Conservation (phyloP, 2,797 vertebrate genomes). For the Propithecus perrieri region DNA sequence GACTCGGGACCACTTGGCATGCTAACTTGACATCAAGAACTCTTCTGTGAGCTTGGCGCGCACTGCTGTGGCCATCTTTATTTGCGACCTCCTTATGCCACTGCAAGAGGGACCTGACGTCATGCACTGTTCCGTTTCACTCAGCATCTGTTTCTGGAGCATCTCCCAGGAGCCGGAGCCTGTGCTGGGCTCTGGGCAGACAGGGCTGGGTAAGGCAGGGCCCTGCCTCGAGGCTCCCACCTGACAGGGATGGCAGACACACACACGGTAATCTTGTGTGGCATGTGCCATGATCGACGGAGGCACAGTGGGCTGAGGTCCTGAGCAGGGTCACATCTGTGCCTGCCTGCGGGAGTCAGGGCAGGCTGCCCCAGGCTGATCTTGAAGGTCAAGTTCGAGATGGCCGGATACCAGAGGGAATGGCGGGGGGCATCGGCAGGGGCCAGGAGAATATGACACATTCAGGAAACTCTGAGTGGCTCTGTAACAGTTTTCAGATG, state of each 20-base stretch:
- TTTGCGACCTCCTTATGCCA: neutral
- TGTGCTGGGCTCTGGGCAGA: neutral
- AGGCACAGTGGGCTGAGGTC: neutral
- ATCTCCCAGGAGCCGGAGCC: neutral
- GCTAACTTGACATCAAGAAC: neutral
- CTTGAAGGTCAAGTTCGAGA: neutral
- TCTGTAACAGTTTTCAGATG: neutral
- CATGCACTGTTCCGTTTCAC: rapidly evolving
- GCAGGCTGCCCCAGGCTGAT: neutral
- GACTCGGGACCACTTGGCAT: neutral
- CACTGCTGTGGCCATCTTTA: neutral
- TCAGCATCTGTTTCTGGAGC: neutral
- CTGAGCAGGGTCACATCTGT: neutral
- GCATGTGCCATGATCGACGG: neutral
- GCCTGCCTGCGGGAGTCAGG: neutral
- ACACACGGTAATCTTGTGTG: neutral
- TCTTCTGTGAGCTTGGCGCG: neutral
- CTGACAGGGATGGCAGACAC: neutral
- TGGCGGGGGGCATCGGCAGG: rapidly evolving
- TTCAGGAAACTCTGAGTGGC: neutral
- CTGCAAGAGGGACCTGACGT: no score
- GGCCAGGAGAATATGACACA: neutral
- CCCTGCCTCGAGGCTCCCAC: neutral
- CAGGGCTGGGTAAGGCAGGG: neutral
- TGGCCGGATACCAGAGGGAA: neutral